Percentiles rank a stretch among this genome's conserved stretches.
phyloP scores from a whole-genome alignment of 2,113 vertebrate genomes.

The Urocolius indicus region DNA sequence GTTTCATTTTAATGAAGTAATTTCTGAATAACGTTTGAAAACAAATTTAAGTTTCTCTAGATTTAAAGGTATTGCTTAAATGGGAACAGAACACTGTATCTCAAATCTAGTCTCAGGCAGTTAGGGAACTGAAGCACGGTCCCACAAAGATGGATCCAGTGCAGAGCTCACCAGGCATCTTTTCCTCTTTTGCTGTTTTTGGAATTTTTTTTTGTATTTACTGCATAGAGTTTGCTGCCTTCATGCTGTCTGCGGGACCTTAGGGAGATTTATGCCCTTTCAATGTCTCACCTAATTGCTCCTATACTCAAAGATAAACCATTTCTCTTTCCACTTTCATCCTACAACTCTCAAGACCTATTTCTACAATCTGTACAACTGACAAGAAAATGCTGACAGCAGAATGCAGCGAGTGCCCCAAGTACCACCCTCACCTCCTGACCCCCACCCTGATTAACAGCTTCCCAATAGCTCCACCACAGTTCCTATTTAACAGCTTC shows the following conservation, averaged over 20 bases:
- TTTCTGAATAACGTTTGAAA: neutral
- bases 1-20: neutral
- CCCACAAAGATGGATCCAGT: neutral
- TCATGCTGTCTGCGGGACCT: neutral
- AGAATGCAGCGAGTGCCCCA: neutral
- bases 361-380: neutral
- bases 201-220: neutral
- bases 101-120: neutral
- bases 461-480: neutral
- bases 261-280: neutral
- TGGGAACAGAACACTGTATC: neutral
- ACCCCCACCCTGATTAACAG: neutral
- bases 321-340: neutral
- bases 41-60: neutral
- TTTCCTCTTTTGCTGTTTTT: neutral
- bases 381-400: neutral
- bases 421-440: neutral
- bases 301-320: neutral
- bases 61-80: neutral
- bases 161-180: neutral
- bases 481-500: neutral
- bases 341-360: neutral
- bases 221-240: neutral
- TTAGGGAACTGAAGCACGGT: neutral
- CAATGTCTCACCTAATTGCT: neutral